phyloP scores from a whole-genome alignment of 2,888 invertebrate species.

The Alloplasta piceator region DNA sequence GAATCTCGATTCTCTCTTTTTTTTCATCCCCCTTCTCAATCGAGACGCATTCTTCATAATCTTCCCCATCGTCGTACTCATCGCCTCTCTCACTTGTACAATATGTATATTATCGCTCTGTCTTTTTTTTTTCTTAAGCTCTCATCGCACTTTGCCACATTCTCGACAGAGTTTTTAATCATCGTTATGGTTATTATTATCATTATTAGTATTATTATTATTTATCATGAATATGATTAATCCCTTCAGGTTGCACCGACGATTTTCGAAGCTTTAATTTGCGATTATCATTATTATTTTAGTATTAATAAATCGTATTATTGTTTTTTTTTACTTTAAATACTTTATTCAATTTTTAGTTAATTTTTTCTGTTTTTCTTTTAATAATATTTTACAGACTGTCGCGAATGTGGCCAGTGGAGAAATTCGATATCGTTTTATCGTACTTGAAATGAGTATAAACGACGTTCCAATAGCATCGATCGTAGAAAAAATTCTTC shows the following conservation, averaged over 20 bases:
- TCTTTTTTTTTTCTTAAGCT: conserved; percentile 1
- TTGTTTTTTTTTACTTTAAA: conserved; percentile 19
- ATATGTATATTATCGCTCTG: neutral
- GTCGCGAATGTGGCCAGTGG: conserved; percentile 53
- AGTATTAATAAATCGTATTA: neutral
- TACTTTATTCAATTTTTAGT: conserved; percentile 11
- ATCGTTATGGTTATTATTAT: neutral
- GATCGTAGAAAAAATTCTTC: neutral
- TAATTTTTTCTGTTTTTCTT: conserved; percentile 5
- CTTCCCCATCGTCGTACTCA: neutral
- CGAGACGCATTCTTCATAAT: conserved; percentile 4
- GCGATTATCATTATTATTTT: conserved; percentile 42
- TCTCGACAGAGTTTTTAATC: conserved; percentile 35
- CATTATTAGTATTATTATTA: neutral
- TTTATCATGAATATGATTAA: neutral
- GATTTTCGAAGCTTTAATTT: conserved; percentile 34
- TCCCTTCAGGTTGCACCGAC: conserved; percentile 17
- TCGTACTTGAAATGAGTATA: conserved; percentile 41
- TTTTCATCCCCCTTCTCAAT: conserved; percentile 5
- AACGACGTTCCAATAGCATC: conserved; percentile 54
- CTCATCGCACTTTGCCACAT: conserved; percentile 42
- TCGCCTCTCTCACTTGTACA: conserved; percentile 17
- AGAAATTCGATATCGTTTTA: conserved; percentile 41
- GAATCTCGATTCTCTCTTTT: conserved; percentile 66
- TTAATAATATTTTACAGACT: conserved; percentile 6